Evolutionary conservation across 2,888 invertebrate species (phyloP), one percentile per base, ranked within the genome.

Genomic region (Aspidiotus rigidus): DNA sequence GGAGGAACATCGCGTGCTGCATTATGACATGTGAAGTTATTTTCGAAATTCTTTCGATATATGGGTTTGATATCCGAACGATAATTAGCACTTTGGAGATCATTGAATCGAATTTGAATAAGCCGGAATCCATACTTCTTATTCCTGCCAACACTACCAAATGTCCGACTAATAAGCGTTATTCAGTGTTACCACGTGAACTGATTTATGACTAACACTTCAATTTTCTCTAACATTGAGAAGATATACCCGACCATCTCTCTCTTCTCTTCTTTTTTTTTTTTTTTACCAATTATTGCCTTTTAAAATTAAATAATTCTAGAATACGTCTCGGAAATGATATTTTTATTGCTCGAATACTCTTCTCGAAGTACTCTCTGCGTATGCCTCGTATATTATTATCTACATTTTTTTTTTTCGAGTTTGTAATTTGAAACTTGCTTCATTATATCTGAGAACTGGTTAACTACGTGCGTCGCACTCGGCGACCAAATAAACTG

Each of bases 91-190:
- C 49, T 49, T 49, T 49, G 49, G 64, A 64, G 28, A 64, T 54
- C 64, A 53, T 55, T 64, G 64, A 41, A 55, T 55, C 9, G 54
- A 16, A 55, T 64, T 64, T 40, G 55, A 64, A 41, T 55, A 39
- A 15, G 49, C 55, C 55, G 53, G 41, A 55, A 55, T 64, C 64
- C 64, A 55, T 64, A 64, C 64, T 49, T 64, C 64, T 64, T 53
- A 64, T 64, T 64, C 54, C 64, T 64, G 64, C 64, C 64, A 64
- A 64, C 64, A 64, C 64, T 64, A 64, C 55, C 64, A 64, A 64
- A 64, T 64, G 64, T 64, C 64, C 64, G 64, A 40, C 64, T 64
- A 64, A 64, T 64, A 64, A 64, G 64, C 64, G 40, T 55, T 55
- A 64, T 64, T 64, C 64, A 64, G 64, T 64, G 64, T 64, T 64